Base-by-base conservation (phyloP, 2,113 vertebrate genomes). In the Syngnathus floridae region DNA sequence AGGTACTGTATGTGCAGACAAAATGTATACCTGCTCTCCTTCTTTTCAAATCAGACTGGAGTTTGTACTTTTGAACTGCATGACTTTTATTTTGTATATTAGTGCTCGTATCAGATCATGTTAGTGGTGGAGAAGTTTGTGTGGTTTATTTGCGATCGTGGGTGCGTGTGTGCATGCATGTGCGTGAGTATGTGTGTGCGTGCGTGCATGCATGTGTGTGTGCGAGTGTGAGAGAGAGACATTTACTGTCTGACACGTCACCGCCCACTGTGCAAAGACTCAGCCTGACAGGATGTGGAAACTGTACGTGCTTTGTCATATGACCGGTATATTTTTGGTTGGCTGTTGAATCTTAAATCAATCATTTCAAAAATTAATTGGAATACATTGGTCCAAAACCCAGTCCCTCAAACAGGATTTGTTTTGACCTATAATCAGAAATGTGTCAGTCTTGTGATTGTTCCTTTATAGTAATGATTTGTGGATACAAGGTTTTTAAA, bases 1-100 rank as follows among this genome's bases (percentile, higher is more conserved):
- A 95, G 94, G 95, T 97, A 82, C 26, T 43, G 19, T 49, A 77
- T 14, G 58, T 31, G 12, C 63, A 65, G 60, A 64, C 38, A 67
- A 41, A 40, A 31, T 11, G 17, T 45, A 22, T 57, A 40, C 22
- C 52, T 4, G 26, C 1, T 40, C 37, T 57, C 16, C 52, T 1
- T 9, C 49, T 37, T 58, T 37, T 62, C 41, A 64, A 45, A 40
- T n/a, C 62, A 38, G 22, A 45, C n/a, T 7, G 38, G 5, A 9
- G 60, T 66, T 21, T 64, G 13, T 55, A 4, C 22, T 66, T 55
- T 63, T 0, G 38, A n/a, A 59, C 6, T 12, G 58, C 19, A 43
- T 14, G 4, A 7, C 16, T 43, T 6, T 61, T 43, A 61, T 22
- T 12, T 41, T 14, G 5, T 41, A 61, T 22, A n/a, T 41, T 56